phyloP scores from a whole-genome alignment of 2,888 invertebrate species.

The Parasteatoda lunata region DNA sequence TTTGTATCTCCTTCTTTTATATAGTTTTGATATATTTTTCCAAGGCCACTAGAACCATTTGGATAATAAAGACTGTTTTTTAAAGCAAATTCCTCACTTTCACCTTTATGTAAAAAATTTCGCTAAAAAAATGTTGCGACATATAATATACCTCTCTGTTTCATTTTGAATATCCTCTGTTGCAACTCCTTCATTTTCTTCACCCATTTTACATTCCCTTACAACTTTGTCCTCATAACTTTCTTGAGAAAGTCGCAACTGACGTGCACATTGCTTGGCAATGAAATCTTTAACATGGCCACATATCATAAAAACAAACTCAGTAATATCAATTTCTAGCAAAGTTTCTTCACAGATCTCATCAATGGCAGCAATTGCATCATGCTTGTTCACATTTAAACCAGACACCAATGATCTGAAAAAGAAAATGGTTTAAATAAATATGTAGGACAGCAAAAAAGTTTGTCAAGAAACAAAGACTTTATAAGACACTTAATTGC shows the following conservation, averaged over 20 bases:
- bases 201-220: neutral
- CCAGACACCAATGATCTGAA: slow-evolving; percentile 79
- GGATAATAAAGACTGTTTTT: too few relatives aligned
- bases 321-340: slow-evolving; percentile 82
- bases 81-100: too few relatives aligned
- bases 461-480: too few relatives aligned
- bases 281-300: slow-evolving; percentile 77
- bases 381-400: slow-evolving; percentile 78
- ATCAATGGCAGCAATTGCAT: slow-evolving; percentile 82
- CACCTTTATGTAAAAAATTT: too few relatives aligned
- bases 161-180: neutral
- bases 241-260: slow-evolving; percentile 50
- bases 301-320: slow-evolving; percentile 80
- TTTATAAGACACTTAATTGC: too few relatives aligned
- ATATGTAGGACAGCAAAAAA: too few relatives aligned
- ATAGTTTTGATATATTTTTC: too few relatives aligned
- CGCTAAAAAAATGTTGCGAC: neutral
- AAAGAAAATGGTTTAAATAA: neutral
- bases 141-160: neutral
- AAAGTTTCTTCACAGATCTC: slow-evolving; percentile 81
- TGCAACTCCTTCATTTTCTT: neutral
- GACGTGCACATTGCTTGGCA: slow-evolving; percentile 70
- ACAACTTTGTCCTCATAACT: slow-evolving; percentile 27
- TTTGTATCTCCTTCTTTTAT: too few relatives aligned
- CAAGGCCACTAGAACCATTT: too few relatives aligned